Evolutionary conservation across 2,113 vertebrate genomes (phyloP).

Genomic region (Barbus barbus): DNA sequence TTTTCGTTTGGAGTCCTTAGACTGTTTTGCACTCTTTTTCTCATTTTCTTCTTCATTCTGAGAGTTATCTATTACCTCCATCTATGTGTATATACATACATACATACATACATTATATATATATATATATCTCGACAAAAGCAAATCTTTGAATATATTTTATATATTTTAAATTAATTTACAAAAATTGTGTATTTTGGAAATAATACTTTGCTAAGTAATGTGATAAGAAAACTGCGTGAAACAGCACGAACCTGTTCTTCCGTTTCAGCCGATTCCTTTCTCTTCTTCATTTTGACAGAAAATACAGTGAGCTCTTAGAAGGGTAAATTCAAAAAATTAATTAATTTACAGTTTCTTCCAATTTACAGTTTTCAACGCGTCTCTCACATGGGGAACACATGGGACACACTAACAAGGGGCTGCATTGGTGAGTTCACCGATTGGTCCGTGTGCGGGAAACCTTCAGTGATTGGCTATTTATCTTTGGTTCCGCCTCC

Average conservation of each 20-base stretch:
- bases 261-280: not conserved
- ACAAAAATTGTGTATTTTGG: not conserved
- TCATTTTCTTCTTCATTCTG: slow-evolving; percentile 44
- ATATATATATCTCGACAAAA: not conserved
- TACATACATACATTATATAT: too few species aligned
- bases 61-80: slow-evolving; percentile 40
- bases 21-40: slow-evolving; percentile 41
- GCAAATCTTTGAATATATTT: not conserved
- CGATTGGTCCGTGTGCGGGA: not conserved
- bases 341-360: not conserved
- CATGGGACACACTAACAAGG: not conserved
- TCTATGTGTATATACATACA: slow-evolving; percentile 58
- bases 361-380: not conserved
- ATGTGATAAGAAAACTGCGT: not conserved
- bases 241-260: slow-evolving; percentile 37
- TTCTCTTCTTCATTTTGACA: slow-evolving; percentile 29
- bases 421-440: not conserved
- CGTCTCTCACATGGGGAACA: slow-evolving; percentile 49
- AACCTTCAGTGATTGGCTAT: slow-evolving; percentile 9
- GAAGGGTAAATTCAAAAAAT: not conserved
- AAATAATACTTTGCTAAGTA: not conserved
- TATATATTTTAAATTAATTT: not conserved
- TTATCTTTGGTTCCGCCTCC: slow-evolving; percentile 11
- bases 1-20: slow-evolving; percentile 64
- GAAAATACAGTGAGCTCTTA: not conserved